A percentile compares a stretch with the other conserved stretches of the same genome.
These are phyloP conservation scores for Hippopotamus amphibius DNA, from an alignment of 2,113 vertebrate genomes.

Conservation along the genomic window DNA sequence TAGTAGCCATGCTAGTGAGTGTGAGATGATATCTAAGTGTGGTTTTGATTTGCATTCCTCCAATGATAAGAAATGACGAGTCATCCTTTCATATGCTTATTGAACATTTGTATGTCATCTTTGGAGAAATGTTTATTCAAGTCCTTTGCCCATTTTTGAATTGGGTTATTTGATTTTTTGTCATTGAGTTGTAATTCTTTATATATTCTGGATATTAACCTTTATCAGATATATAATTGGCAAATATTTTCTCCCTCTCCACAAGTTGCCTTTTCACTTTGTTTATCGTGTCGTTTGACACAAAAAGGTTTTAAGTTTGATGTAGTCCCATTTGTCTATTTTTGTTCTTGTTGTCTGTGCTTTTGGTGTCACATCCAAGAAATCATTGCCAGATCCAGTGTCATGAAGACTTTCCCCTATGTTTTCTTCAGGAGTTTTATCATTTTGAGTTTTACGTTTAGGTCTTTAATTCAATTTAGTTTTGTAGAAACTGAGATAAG, in stretches of 20 bases:
- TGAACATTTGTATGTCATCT: neutral
- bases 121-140: neutral
- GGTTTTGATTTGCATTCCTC: neutral
- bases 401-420: neutral
- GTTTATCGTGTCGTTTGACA: neutral
- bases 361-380: neutral
- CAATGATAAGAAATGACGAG: neutral
- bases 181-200: neutral
- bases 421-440: neutral
- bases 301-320: neutral
- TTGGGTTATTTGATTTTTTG: neutral
- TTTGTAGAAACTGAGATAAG: neutral
- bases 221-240: neutral
- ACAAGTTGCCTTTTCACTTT: neutral
- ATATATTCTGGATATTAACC: neutral
- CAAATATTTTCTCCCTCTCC: neutral
- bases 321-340: neutral
- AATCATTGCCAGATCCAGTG: neutral
- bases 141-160: neutral
- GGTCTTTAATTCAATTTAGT: neutral
- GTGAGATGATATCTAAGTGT: neutral
- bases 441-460: neutral
- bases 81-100: neutral
- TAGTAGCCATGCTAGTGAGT: neutral
- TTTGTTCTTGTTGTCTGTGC: neutral